Percentiles rank a stretch among this genome's conserved stretches.
These are phyloP conservation scores for Agriopis aurantiaria DNA, from an alignment of 2,888 invertebrate genomes.

Conservation along the genomic window DNA sequence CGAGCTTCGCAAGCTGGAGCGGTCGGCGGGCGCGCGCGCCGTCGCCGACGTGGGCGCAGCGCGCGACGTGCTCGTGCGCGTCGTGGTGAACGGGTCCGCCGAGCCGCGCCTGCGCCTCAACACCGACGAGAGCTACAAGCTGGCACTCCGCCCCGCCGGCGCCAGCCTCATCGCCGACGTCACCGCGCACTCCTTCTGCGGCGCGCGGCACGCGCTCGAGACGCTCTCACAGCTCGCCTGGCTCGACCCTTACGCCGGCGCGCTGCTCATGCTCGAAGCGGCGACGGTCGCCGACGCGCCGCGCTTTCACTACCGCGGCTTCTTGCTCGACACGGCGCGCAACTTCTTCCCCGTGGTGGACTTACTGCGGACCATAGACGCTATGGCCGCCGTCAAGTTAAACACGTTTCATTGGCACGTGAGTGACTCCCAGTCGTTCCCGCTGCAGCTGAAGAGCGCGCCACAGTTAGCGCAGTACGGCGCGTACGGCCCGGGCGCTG, in stretches of 20 bases:
- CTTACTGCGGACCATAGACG: conserved; percentile 91
- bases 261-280: conserved; percentile 88
- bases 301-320: conserved; percentile 91
- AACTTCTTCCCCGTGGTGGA: conserved; percentile 93
- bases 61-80: conserved; percentile 78
- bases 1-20: conserved; percentile 80
- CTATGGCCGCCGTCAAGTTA: conserved; percentile 95
- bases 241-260: conserved; percentile 89
- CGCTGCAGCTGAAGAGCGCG: conserved; percentile 91
- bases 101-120: conserved; percentile 87
- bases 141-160: conserved; percentile 85
- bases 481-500: conserved; percentile 93
- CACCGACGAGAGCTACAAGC: conserved; percentile 91
- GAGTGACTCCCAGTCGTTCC: conserved; percentile 97
- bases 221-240: conserved; percentile 93
- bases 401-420: conserved; percentile 98
- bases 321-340: conserved; percentile 96
- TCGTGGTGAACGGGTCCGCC: conserved; percentile 83
- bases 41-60: conserved; percentile 67
- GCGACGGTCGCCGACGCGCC: conserved; percentile 92
- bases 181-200: conserved; percentile 90
- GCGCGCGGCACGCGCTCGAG: conserved; percentile 92
- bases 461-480: conserved; percentile 94
- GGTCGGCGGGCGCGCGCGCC: conserved; percentile 59
- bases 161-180: conserved; percentile 87